Base-by-base conservation (phyloP, 2,797 vertebrate species). In the Gastrophryne carolinensis region DNA sequence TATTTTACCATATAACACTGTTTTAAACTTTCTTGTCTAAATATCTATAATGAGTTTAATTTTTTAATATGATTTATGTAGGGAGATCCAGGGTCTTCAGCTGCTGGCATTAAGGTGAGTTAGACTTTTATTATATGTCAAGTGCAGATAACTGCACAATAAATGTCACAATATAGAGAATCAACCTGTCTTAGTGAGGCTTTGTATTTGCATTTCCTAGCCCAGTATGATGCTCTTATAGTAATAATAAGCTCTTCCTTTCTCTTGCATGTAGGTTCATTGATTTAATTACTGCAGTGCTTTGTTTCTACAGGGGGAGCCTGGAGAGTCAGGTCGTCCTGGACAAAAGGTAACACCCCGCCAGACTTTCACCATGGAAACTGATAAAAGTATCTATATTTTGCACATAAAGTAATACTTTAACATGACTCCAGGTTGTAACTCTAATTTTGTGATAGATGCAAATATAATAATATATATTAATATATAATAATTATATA, bases 21-120 rank as follows among this genome's bases (percentile, higher is more conserved):
- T n/a, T 15, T 7, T 29, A 15, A 30, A 57, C 2, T 32, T 32
- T 9, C 32, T 34, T 2, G 10, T 10, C 32, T 47, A 19, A 44
- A 41, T 62, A 15, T 26, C 66, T 75, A 49, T 77, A 44, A 61
- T 84, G 83, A 68, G 82, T 69, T 80, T 82, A 11, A 17, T 84
- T 82, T 17, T 50, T 88, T 88, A 83, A 82, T 69, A 17, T 3
- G 17, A 2, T 21, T 47, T 17, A 21, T 57, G 27, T 54, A 99
- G 98, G 98, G 98, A 80, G 96, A 98, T 73, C 91, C 96, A 1
- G 98, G 98, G 61, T 98, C 96, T 1, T 97, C 98, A 80, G 97
- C 98, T 24, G 97, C 96, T 69, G 98, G 98, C 83, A 98, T 99
- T 83, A 99, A 99, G 96, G 98, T 99, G 88, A 86, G 52, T 3